Evolutionary conservation across 92 coral and sea anemone species (phyloP).

Genomic region (Phenganax stokvisi): DNA sequence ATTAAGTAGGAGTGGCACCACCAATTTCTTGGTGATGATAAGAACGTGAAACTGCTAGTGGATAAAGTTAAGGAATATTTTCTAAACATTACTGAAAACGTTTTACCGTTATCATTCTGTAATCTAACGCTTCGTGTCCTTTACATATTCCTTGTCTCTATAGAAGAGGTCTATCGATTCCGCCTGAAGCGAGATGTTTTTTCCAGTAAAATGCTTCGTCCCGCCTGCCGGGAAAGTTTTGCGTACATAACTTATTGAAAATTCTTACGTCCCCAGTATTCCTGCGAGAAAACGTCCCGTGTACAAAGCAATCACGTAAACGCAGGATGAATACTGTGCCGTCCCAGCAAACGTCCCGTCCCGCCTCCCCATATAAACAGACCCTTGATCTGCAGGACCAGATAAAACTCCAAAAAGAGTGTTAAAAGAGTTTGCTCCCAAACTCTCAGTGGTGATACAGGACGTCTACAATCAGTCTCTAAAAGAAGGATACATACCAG

Average conservation of each 20-base stretch:
- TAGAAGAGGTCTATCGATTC: conserved; percentile 38
- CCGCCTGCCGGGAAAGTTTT: too few relatives aligned
- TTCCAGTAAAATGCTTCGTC: too few relatives aligned
- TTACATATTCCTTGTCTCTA: conserved; percentile 34
- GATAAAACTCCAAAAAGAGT: conserved; percentile 42
- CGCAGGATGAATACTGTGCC: too few relatives aligned
- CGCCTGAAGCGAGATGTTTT: background rate
- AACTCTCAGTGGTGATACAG: conserved; percentile 23
- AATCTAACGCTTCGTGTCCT: conserved; percentile 34
- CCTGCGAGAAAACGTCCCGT: too few relatives aligned
- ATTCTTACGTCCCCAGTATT: too few relatives aligned
- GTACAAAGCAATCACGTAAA: too few relatives aligned
- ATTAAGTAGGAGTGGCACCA: conserved; percentile 52
- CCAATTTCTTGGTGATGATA: conserved; percentile 13
- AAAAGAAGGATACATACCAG: conserved; percentile 27
- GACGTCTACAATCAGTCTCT: conserved; percentile 51
- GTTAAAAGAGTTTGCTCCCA: conserved; percentile 37
- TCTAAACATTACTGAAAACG: conserved; percentile 31
- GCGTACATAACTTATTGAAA: too few relatives aligned
- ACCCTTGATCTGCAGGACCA: conserved; percentile 45
- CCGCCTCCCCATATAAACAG: background rate
- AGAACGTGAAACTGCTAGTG: background rate
- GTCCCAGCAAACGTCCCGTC: too few relatives aligned
- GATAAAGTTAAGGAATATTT: conserved; percentile 38
- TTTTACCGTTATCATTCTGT: conserved; percentile 21